Base-by-base conservation (phyloP, 1,140 invertebrate species). In the Zaprionus gabonicus region DNA sequence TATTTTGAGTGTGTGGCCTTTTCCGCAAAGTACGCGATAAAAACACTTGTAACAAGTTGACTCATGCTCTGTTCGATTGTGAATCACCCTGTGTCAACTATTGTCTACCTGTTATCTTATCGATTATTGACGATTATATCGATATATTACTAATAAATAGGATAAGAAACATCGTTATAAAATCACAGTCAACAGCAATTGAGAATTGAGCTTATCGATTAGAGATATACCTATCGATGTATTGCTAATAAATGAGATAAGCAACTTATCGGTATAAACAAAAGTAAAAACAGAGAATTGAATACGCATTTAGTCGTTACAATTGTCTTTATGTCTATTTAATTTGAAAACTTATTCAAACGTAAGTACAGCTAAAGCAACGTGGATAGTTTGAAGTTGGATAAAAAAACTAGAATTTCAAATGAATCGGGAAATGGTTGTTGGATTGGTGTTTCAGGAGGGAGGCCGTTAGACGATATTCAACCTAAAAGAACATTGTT, bases 301-400 rank as follows among this genome's bases (percentile, higher is more conserved):
- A 34, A 10, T 10, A 10, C 31, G 7, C 31, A 34, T 34, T 34
- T 80, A 73, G 78, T 88, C 69, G 70, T 67, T 59, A 70, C 75
- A 87, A 70, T 58, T 70, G 77, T 76, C 44, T 76, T 80, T 68
- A 77, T 75, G 58, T 81, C 75, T 87, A 79, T 73, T 80, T 71
- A 74, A 67, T 71, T 69, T 41, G 44, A 76, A 64, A 75, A 87
- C 78, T 78, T 69, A 75, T 68, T 63, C 65, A 76, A 80, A 69
- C 70, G 68, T 78, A 83, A 82, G 77, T 87, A 87, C 75, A 78
- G 65, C 80, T 88, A 88, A 88, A 55, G 65, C 53, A 84, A 84
- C 63, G 80, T 36, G 62, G 41, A 31, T 68, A 73, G 76, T 62
- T 23, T 49, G 9, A 72, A 57, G 68, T 10, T 31, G 31, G 15